Base-by-base conservation (phyloP, 2,888 invertebrate genomes). In the Dermolepida albohirtum region DNA sequence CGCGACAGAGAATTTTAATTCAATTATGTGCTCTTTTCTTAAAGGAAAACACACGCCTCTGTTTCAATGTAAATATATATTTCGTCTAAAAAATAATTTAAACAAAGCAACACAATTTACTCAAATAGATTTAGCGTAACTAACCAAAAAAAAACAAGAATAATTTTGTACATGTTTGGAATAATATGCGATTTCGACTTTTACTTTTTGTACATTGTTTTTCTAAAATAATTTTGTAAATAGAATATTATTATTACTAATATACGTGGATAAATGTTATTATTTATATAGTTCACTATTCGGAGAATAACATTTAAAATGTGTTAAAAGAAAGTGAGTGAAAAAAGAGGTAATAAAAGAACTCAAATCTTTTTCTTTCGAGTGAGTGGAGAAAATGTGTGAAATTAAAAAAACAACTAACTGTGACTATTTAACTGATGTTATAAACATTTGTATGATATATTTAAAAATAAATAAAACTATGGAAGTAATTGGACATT, bases 371-470 rank as follows among this genome's bases (percentile, higher is more conserved):
- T 16, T 47, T 12, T 14, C 14, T 47, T 47, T 47, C 12, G 14
- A 5, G 14, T 47, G 8, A 14, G 1, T 17, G 17, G 11, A 43
- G 41, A 44, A 10, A 47, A 47, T n/a, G 14, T 11, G 14, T 8
- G 47, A 47, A 6, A 8, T 47, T 14, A 47, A 14, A 47, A 6
- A 47, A 17, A 14, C 7, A n/a, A 47, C 17, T 47, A 14, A 14
- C 47, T 47, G 47, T 47, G 47, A 47, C 14, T 47, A 16, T 47
- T n/a, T 16, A 47, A 14, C 16, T 47, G 47, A 47, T 47, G 47
- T 47, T 47, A 47, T 47, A 47, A 47, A 17, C 47, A 47, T 47
- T 47, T 47, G 47, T 47, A 47, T 47, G 47, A 47, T 47, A 47
- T 47, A 47, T 47, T 47, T 47, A 47, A 47, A 44, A 47, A 17